Conservation (phyloP, 92 coral and sea anemone species). For the Nematostella vectensis region DNA sequence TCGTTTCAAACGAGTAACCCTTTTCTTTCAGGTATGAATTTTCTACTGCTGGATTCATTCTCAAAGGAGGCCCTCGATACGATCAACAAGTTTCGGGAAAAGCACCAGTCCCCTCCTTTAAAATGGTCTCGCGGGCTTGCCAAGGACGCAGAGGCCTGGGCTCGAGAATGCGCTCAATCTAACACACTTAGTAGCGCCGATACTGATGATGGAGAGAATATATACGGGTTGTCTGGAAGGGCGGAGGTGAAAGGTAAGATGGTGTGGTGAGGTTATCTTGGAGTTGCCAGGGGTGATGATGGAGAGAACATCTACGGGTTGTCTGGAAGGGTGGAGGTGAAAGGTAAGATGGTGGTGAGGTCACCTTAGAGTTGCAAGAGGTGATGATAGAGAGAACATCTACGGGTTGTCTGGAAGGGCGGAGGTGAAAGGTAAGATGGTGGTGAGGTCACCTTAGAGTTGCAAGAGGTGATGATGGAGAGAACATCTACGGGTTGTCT, state of each 20-base stretch:
- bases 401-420: constrained; percentile 48
- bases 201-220: constrained; percentile 77
- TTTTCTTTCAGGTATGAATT: constrained; percentile 21
- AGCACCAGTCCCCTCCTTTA: constrained; percentile 75
- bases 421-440: constrained; percentile 62
- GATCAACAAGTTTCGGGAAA: constrained; percentile 73
- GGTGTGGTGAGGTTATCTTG: too few relatives aligned
- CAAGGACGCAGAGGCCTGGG: constrained; percentile 94
- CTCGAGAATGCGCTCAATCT: constrained; percentile 64
- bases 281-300: too few relatives aligned
- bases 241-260: constrained; percentile 42
- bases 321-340: too few relatives aligned
- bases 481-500: too few relatives aligned
- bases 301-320: too few relatives aligned
- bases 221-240: constrained; percentile 54
- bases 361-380: too few relatives aligned
- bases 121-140: constrained; percentile 89
- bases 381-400: constrained; percentile 82
- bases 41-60: constrained; percentile 56
- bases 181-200: constrained; percentile 73
- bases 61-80: constrained; percentile 60
- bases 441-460: too few relatives aligned
- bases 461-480: too few relatives aligned
- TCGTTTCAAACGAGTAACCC: not conserved
- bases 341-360: too few relatives aligned